Percentiles rank a stretch among this genome's conserved stretches.
Evolutionary conservation across 2,113 vertebrate genomes (phyloP).

Genomic region (Thermophis baileyi): DNA sequence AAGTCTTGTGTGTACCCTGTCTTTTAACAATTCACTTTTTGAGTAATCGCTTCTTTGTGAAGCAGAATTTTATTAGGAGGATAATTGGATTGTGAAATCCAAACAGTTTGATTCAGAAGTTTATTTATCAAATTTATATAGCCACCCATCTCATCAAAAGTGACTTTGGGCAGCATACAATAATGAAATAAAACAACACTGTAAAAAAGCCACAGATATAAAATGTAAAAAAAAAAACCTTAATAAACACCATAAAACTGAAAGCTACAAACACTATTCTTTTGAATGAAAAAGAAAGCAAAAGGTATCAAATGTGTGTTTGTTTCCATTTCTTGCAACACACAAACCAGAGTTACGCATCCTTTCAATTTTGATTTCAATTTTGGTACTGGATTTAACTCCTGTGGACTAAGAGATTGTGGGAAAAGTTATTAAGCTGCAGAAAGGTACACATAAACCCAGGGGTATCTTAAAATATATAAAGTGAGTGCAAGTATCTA

Average conservation of each 20-base stretch:
- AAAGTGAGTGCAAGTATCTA: not conserved
- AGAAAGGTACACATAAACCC: not conserved
- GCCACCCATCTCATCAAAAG: not conserved
- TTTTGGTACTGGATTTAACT: not conserved
- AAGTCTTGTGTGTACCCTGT: not conserved
- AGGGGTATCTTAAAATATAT: not conserved
- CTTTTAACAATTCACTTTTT: not conserved
- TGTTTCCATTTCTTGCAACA: not conserved
- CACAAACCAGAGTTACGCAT: not conserved
- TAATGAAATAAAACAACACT: not conserved
- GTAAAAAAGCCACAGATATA: not conserved
- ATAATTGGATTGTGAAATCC: accelerated
- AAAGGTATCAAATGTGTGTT: accelerated
- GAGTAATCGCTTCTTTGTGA: conserved; percentile 31
- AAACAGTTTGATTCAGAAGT: not conserved
- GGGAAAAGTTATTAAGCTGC: not conserved
- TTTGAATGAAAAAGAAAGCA: not conserved
- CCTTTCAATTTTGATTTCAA: not conserved
- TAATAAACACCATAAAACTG: not conserved
- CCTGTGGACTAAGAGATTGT: not conserved
- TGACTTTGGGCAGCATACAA: not conserved
- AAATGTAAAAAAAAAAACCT: not conserved
- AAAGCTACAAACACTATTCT: not conserved
- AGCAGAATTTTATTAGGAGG: accelerated
- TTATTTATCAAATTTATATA: not conserved